Evolutionary conservation across 2,888 invertebrate species (phyloP), one percentile per base, ranked within the genome.

Genomic region (Tetheella fluctuosa): DNA sequence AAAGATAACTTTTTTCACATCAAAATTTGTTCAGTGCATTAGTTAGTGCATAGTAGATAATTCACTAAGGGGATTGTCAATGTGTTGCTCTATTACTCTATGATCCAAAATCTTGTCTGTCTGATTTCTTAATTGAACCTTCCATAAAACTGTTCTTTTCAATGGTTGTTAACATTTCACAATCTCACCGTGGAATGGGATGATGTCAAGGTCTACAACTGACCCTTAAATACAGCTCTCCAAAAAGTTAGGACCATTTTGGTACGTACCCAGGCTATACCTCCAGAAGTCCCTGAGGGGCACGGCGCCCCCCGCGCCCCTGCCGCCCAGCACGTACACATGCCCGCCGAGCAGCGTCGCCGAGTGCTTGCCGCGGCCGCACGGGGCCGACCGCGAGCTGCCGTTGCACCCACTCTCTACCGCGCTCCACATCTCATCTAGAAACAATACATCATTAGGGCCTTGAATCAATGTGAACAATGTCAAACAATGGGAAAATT

Each of bases 251-350:
- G 20, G 20, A 2, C 20, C 4, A 1, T 8, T n/a, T 8, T 1
- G 8, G 20, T 20, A 73, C 83, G 93, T 77, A 96, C 97, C 95
- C 55, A 97, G 93, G 74, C 95, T 95, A 80, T 96, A 97, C 75
- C 95, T 95, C 97, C 98, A 98, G 81, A 98, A 95, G 89, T 98
- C 98, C 83, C 96, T 95, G 63, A 97, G 94, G 4, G 97, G 97
- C 71, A 97, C 93, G 76, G 96, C 95, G 34, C 97, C 94, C 81
- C 97, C 97, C 23, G 97, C 96, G 81, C 97, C 97, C 56, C 97
- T 93, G n/a, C 98, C 97, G 15, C 97, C 97, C 70, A 97, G 94
- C 69, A 98, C 94, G 86, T 97, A 98, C 65, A 98, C 94, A 85
- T 95, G 94, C n/a, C 96, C 96, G 54, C 95, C 96, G 70, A 96